Conservation (phyloP, 2,888 invertebrate genomes). For the Lycaena phlaeas region DNA sequence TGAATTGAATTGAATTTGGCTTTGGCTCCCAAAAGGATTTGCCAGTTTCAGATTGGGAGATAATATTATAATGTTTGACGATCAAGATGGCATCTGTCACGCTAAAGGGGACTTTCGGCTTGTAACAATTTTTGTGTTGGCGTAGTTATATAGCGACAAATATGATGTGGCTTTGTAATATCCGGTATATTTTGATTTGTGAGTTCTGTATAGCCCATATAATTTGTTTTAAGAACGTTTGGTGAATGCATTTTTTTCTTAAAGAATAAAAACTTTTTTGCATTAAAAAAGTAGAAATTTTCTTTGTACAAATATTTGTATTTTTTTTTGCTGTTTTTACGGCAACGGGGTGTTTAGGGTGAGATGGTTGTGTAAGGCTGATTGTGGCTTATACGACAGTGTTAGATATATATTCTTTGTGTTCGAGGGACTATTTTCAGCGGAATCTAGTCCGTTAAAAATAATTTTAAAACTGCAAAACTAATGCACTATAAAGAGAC, state of each 20-base stretch:
- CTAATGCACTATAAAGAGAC: too few species aligned
- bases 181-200: neutral
- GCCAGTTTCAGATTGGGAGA: too few species aligned
- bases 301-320: conserved; percentile 1
- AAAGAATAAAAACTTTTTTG: conserved; percentile 5
- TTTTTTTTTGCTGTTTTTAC: neutral
- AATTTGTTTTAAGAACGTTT: too few species aligned
- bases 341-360: neutral
- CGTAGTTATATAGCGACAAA: neutral
- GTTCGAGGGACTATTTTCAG: too few species aligned
- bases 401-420: too few species aligned
- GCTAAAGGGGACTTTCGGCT: neutral
- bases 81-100: neutral
- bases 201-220: too few species aligned
- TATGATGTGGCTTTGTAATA: conserved; percentile 2
- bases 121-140: conserved; percentile 1
- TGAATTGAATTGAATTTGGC: too few species aligned
- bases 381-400: too few species aligned
- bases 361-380: neutral
- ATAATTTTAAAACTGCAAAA: too few species aligned
- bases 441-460: too few species aligned
- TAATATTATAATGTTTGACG: too few species aligned
- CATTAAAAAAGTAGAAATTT: conserved; percentile 2
- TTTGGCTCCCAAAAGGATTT: too few species aligned
- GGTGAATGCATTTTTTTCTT: neutral